Base-by-base conservation (phyloP, 2,797 vertebrate genomes). In the Serranus cabrilla region DNA sequence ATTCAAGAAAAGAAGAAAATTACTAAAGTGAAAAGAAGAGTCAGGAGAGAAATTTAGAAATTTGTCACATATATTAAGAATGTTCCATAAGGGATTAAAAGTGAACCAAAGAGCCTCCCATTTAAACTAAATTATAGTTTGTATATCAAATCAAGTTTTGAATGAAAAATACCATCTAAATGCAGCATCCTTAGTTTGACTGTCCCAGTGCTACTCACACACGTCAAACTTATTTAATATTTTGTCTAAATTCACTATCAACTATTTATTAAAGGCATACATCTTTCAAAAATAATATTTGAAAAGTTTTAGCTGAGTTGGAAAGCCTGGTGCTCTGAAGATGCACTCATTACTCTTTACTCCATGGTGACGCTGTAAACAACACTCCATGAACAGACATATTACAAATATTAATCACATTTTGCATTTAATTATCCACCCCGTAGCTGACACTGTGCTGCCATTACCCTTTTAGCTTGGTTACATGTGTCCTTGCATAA, bases 401-500 rank as follows among this genome's bases (percentile, higher is more conserved):
- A 65, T 52, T 13, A 56, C 56, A 71, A 71, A 78, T 80, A 82
- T 76, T 49, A 76, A 78, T 84, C 63, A 49, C 39, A 82, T 66
- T 66, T 70, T 72, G 51, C 49, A 37, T 83, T 60, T 58, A 65
- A 74, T 84, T 68, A 27, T 39, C 39, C 23, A 18, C n/a, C 25
- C 6, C 71, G 61, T 78, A 57, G 62, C 52, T 73, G 63, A 52
- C 71, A 46, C 59, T 42, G 47, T 49, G 8, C 58, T 63, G 39
- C 56, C 61, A 67, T 80, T 80, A 80, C 16, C 75, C 70, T 76
- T 82, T 85, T 77, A 86, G 73, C 65, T 84, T 80, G 59, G 82
- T 89, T 77, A 85, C 89, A 85, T 65, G 83, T 87, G 78, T 82
- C 84, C 81, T 90, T 86, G 76, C 82, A 81, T 85, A 21, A 78